phyloP scores from a whole-genome alignment of 2,797 vertebrate species.

The Tenualosa thibaudeaui region DNA sequence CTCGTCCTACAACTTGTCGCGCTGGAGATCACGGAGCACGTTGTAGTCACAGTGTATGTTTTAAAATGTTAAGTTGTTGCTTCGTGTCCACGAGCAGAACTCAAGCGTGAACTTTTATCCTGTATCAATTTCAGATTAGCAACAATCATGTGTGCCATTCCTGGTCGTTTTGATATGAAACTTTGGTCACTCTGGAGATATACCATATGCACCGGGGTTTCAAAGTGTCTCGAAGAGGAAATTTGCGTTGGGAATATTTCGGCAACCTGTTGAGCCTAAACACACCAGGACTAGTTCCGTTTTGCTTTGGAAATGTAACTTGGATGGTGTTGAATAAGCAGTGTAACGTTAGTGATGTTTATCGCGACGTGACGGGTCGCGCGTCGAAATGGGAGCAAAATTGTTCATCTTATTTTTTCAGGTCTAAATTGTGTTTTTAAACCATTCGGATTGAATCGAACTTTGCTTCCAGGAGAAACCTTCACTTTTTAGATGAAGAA shows the following conservation, averaged over 20 bases:
- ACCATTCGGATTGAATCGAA: not conserved
- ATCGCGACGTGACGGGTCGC: slow-evolving; percentile 27
- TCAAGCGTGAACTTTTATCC: not conserved
- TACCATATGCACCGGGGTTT: slow-evolving; percentile 33
- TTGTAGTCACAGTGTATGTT: slow-evolving; percentile 12
- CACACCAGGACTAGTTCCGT: not conserved
- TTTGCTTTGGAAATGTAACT: slow-evolving; percentile 39
- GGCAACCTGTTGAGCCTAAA: slow-evolving; percentile 34
- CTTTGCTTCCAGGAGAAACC: not conserved
- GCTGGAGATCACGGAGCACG: not conserved
- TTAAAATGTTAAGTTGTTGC: not conserved
- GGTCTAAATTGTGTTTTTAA: slow-evolving; percentile 9
- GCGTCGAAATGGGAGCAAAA: slow-evolving; percentile 50
- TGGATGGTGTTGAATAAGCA: slow-evolving; percentile 23
- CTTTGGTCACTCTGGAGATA: not conserved
- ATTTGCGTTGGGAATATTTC: slow-evolving; percentile 42
- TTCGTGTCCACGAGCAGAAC: not conserved
- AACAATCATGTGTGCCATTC: not conserved
- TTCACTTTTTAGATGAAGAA: not conserved
- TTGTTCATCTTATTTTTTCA: not conserved
- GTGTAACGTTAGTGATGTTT: slow-evolving; percentile 16
- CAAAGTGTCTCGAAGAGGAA: slow-evolving; percentile 47
- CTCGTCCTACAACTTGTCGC: slow-evolving; percentile 7
- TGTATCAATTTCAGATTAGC: not conserved
- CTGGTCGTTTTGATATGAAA: slow-evolving; percentile 2